Base-by-base conservation (phyloP, 2,113 vertebrate genomes). In the Heteronetta atricapilla region DNA sequence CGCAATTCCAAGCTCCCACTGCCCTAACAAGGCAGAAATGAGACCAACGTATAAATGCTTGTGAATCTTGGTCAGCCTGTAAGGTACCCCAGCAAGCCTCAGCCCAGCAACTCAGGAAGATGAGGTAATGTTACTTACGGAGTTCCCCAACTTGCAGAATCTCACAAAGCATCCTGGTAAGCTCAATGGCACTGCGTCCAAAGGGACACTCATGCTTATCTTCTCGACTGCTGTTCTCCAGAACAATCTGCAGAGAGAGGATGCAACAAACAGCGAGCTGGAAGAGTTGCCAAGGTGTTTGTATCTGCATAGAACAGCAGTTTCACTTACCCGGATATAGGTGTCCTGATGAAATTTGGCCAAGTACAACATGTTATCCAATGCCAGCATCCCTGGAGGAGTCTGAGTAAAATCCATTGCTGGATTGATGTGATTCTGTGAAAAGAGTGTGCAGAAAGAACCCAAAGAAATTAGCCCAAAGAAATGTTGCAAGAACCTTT, bases 331-430 rank as follows among this genome's bases (percentile, higher is more conserved):
- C 97, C 99, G 98, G 97, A 99, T 99, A 93, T 99, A 99, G 34
- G 99, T 99, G 90, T 99, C 99, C 97, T 99, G 99, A 88, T 99
- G 99, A 88, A 99, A 97, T 94, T 99, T 99, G 58, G 99, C 99
- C 77, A 99, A 96, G 94, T 99, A 99, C 55, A 99, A 98, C 99
- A 99, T 99, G 97, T 99, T 99, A 97, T 99, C 99, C 95, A 99
- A 94, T 53, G 99, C 99, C 92, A 99, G 96, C 98, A 99, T 99
- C 53, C 99, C 99, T 2, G 99, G 99, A 42, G 99, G 99, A 28
- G 99, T 99, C 98, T 99, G 99, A 72, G 98, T 99, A 88, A 99
- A 99, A 97, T 99, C 99, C 99, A 99, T 97, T 6, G 99, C 99
- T 8, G 99, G 99, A 97, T 99, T 99, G 93, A 99, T 98, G 38